A percentile compares a stretch with the other conserved stretches of the same genome.
These are phyloP conservation scores for Anodontia alba DNA, from an alignment of 2,888 invertebrate species.

Conservation along the genomic window DNA sequence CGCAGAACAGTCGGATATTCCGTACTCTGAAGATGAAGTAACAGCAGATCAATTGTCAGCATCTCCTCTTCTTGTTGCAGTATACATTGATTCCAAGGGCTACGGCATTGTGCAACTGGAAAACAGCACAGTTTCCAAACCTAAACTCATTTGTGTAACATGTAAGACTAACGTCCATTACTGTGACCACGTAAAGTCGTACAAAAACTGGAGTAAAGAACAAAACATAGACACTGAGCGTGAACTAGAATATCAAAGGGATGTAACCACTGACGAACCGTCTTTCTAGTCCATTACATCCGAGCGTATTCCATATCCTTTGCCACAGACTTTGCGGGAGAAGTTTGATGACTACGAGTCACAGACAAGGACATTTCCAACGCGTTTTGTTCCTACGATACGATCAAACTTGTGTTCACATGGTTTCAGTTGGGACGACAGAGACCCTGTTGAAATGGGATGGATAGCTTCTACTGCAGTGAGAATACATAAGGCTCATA, in stretches of 20 bases:
- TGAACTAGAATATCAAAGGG: background rate
- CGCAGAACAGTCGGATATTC: background rate
- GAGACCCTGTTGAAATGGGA: conserved; percentile 1
- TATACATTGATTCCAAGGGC: background rate
- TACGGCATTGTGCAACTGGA: background rate
- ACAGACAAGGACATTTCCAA: background rate
- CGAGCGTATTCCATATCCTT: background rate
- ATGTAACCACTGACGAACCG: background rate
- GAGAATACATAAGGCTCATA: background rate
- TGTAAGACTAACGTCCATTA: background rate
- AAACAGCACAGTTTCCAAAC: background rate
- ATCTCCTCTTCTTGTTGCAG: background rate
- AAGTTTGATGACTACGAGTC: background rate
- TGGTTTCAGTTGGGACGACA: background rate
- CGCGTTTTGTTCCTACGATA: background rate
- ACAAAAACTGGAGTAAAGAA: background rate
- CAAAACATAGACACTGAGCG: background rate
- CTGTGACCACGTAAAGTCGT: background rate
- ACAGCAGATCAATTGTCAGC: background rate
- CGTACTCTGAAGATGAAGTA: background rate
- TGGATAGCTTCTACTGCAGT: background rate
- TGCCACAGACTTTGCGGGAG: background rate
- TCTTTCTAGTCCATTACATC: background rate
- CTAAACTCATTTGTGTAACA: background rate
- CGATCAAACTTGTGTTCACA: background rate